Percentiles rank a stretch among this genome's conserved stretches.
phyloP scores from a whole-genome alignment of 2,888 invertebrate species.

The Nomada lathburiana region DNA sequence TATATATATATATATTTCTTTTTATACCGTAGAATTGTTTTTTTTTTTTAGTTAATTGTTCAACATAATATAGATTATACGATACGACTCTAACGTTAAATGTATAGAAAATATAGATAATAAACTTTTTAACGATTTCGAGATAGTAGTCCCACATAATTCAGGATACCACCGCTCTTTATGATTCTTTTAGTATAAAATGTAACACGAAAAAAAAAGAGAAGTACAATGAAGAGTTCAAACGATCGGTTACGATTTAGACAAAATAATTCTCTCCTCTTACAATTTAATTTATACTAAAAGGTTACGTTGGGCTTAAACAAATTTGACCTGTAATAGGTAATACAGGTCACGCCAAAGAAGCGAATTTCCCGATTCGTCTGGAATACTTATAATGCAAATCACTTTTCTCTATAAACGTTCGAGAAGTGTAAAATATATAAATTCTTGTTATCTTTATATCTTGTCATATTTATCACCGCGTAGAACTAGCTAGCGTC shows the following conservation, averaged over 20 bases:
- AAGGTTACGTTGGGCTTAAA: slow-evolving; percentile 28
- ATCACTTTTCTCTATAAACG: slow-evolving; percentile 39
- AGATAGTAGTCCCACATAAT: slow-evolving; percentile 20
- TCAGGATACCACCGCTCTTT: slow-evolving; percentile 2
- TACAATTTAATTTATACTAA: slow-evolving; percentile 24
- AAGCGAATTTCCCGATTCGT: slow-evolving; percentile 76
- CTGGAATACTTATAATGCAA: slow-evolving; percentile 47
- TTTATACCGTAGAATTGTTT: slow-evolving; percentile 17
- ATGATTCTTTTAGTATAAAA: slow-evolving; percentile 1
- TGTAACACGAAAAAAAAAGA: slow-evolving; percentile 6
- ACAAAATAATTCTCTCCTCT: slow-evolving; percentile 20
- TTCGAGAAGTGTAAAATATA: slow-evolving; percentile 68
- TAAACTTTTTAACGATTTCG: slow-evolving; percentile 31
- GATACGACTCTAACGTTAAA: slow-evolving; percentile 49
- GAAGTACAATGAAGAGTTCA: background rate
- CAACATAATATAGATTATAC: slow-evolving; percentile 48
- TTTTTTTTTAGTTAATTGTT: slow-evolving; percentile 32
- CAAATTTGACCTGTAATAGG: slow-evolving; percentile 31
- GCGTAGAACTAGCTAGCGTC: slow-evolving; percentile 67
- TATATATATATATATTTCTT: background rate
- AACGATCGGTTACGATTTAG: background rate
- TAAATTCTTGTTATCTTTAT: slow-evolving; percentile 65
- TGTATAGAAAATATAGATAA: slow-evolving; percentile 47
- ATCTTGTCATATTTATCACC: slow-evolving; percentile 69
- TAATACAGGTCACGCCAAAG: slow-evolving; percentile 44